Percentiles rank a stretch among this genome's conserved stretches.
Evolutionary conservation across 2,797 vertebrate genomes (phyloP).

Genomic region (Enteromius thamalakanensis): DNA sequence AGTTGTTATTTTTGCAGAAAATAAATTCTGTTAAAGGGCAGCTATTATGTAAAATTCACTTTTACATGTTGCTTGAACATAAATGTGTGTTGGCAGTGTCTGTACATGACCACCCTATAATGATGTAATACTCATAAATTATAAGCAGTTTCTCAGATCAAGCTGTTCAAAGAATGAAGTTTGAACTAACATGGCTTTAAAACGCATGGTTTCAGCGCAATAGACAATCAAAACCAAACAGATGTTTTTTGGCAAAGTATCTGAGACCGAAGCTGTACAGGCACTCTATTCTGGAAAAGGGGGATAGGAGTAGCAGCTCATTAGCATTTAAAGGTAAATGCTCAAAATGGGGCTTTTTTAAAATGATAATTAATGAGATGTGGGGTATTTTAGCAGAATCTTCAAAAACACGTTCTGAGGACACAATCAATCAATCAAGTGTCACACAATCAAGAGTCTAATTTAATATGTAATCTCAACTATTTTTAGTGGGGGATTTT

Average conservation of each 20-base stretch:
- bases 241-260: neutral
- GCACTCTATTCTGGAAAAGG: neutral
- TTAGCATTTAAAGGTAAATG: neutral
- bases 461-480: neutral
- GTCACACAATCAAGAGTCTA: neutral
- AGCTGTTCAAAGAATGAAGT: neutral
- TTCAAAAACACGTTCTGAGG: neutral
- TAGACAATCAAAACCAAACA: neutral
- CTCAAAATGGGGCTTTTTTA: neutral
- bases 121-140: neutral
- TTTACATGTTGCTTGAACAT: neutral
- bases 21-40: neutral
- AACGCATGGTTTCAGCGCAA: neutral
- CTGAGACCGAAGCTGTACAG: neutral
- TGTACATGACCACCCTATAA: neutral
- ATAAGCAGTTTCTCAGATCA: neutral
- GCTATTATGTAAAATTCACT: neutral
- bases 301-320: neutral
- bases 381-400: neutral
- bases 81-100: neutral
- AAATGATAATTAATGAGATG: neutral
- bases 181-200: neutral
- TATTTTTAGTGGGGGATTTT: neutral
- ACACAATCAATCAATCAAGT: too few species aligned
- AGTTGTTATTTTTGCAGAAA: slow-evolving; percentile 3